These are phyloP conservation scores for Ectropis crepuscularia DNA, from an alignment of 2,888 invertebrate genomes.

Conservation along the genomic window DNA sequence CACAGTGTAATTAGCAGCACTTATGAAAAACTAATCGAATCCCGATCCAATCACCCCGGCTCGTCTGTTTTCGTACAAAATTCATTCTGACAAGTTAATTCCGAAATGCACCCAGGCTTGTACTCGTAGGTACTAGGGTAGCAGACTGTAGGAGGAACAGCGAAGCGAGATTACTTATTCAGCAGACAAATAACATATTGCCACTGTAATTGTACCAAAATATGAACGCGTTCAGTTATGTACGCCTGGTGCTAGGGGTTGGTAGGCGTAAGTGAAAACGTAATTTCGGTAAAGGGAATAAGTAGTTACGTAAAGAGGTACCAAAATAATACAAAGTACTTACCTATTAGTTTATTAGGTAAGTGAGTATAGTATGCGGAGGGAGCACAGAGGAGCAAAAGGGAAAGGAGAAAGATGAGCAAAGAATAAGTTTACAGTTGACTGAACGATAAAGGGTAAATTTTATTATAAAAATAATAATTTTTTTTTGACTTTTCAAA, in stretches of 20 bases:
- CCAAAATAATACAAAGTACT: too few relatives aligned
- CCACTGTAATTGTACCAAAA: constrained; percentile 77
- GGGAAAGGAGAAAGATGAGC: too few relatives aligned
- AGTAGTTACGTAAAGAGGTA: not conserved
- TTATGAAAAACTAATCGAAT: constrained; percentile 79
- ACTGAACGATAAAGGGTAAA: too few relatives aligned
- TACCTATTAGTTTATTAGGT: too few relatives aligned
- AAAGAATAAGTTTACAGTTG: too few relatives aligned
- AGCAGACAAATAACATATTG: constrained; percentile 77
- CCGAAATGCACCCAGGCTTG: constrained; percentile 70
- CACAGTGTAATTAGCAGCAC: constrained; percentile 49
- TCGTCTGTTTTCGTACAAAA: constrained; percentile 69
- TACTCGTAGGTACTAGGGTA: constrained; percentile 32
- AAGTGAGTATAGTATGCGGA: too few relatives aligned
- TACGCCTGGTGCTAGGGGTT: constrained; percentile 50
- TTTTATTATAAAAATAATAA: too few relatives aligned
- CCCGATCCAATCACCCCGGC: constrained; percentile 72
- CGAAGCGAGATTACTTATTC: constrained; percentile 74
- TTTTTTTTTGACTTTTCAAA: too few relatives aligned
- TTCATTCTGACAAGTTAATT: constrained; percentile 81
- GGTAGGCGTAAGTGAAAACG: constrained; percentile 24
- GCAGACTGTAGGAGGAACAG: constrained; percentile 34
- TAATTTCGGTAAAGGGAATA: constrained; percentile 17
- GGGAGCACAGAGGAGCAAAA: too few relatives aligned
- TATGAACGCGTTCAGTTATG: constrained; percentile 60